Evolutionary conservation across 2,797 vertebrate species (phyloP).

Genomic region (Neosalanx taihuensis): DNA sequence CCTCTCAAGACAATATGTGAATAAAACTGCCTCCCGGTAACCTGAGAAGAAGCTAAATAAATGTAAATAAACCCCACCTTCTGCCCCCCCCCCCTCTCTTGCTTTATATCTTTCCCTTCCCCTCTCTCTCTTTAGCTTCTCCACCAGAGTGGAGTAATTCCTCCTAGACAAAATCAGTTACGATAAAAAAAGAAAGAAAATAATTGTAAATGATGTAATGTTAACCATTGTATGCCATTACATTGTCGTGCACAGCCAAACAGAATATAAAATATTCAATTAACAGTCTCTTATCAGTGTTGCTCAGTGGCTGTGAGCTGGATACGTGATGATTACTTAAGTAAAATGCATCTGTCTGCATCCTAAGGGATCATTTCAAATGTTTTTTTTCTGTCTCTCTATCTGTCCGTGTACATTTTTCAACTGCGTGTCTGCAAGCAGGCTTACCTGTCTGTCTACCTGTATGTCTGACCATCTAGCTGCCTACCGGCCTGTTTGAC

Average conservation of each 20-base stretch:
- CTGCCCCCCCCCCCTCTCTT: too few species aligned
- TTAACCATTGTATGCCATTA: constrained; percentile 2
- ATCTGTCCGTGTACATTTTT: not conserved
- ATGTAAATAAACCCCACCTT: too few species aligned
- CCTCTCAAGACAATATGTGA: not conserved
- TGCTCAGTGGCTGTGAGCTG: constrained; percentile 16
- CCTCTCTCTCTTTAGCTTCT: not conserved
- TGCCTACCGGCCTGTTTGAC: too few species aligned
- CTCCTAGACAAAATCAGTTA: too few species aligned
- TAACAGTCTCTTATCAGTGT: constrained; percentile 11
- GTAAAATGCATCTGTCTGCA: constrained; percentile 23
- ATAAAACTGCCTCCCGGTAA: not conserved
- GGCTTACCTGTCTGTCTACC: too few species aligned
- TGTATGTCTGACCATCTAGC: too few species aligned
- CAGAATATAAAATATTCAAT: constrained; percentile 6
- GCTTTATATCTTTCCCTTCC: not conserved
- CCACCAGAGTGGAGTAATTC: too few species aligned
- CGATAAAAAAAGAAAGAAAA: too few species aligned
- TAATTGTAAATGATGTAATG: not conserved
- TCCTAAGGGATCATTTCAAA: constrained; percentile 2
- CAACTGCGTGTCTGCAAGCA: too few species aligned
- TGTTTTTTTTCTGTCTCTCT: constrained; percentile 10
- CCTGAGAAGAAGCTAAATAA: too few species aligned
- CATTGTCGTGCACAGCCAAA: not conserved
- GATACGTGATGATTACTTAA: constrained; percentile 19